Base-by-base conservation (phyloP, 2,888 invertebrate genomes). In the Cephus runcator region DNA sequence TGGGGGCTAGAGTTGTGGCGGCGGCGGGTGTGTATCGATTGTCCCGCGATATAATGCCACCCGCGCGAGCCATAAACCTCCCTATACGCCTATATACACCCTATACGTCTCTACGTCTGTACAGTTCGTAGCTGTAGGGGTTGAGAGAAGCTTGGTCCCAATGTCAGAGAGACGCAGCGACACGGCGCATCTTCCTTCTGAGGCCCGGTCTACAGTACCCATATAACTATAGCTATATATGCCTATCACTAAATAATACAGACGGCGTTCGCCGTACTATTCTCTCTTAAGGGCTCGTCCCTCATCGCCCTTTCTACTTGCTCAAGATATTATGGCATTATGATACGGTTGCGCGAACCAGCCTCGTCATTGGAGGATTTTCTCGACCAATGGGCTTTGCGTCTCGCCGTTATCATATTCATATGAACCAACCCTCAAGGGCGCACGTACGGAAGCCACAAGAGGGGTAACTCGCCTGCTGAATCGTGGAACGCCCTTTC, bases 21-120 rank as follows among this genome's bases (percentile, higher is more conserved):
- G 85, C 82, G 84, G 31, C 56, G 56, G 31, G 86, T 83, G 85
- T 88, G 85, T 89, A 89, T 89, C 88, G 89, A 89, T 89, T 89
- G 88, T 88, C 87, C 82, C 80, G 83, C 85, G 84, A 87, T 88
- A 88, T 89, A 87, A 88, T 89, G 85, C 85, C 83, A 83, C 84
- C 84, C 83, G 85, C 85, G 85, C 86, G 71, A 71, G 71, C 71
- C 71, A 71, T 71, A 71, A 71, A 71, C 71, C 71, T 71, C 33
- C 33, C 31, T 33, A 71, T 33, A 33, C 31, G 31, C 71, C 71
- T 71, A 71, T 71, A 71, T 31, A 71, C 12, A 30, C 12, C 31
- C 33, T 71, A 33, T 71, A 71, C 30, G 15, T 31, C 71, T 71
- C 71, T 71, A 31, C 12, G 71, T 71, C 31, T 71, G 56, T 56